These are phyloP conservation scores for Zootermopsis nevadensis DNA, from an alignment of 2,888 invertebrate species.

Conservation along the genomic window DNA sequence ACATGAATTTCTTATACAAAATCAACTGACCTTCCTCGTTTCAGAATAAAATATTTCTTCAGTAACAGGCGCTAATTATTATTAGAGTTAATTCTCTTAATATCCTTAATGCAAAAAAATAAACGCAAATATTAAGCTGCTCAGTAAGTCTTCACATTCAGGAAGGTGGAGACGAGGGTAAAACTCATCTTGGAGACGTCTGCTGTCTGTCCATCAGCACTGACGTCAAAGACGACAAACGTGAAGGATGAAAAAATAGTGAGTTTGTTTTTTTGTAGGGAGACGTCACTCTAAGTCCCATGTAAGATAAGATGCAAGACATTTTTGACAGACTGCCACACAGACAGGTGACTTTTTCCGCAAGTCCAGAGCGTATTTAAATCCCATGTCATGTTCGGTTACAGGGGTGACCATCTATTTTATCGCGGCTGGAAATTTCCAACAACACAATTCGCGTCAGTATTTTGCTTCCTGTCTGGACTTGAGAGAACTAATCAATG, in stretches of 20 bases:
- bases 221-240: conserved; percentile 42
- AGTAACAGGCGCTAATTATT: background rate
- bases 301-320: conserved; percentile 34
- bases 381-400: background rate
- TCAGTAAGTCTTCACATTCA: background rate
- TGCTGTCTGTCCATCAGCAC: conserved; percentile 36
- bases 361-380: conserved; percentile 7
- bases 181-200: conserved; percentile 35
- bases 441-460: too few relatives aligned
- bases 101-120: background rate
- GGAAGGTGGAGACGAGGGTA: background rate
- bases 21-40: too few relatives aligned
- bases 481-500: too few relatives aligned
- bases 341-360: conserved; percentile 25
- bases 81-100: background rate
- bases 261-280: conserved; percentile 19
- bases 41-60: too few relatives aligned
- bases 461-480: too few relatives aligned
- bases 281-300: conserved; percentile 32
- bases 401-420: background rate
- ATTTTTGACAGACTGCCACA: conserved; percentile 34
- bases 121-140: background rate
- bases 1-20: too few relatives aligned
- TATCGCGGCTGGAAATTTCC: too few relatives aligned
- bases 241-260: conserved; percentile 26